Base-by-base conservation (phyloP, 37 sponge, comb jelly and placozoan species). In the Spongia lamella region DNA sequence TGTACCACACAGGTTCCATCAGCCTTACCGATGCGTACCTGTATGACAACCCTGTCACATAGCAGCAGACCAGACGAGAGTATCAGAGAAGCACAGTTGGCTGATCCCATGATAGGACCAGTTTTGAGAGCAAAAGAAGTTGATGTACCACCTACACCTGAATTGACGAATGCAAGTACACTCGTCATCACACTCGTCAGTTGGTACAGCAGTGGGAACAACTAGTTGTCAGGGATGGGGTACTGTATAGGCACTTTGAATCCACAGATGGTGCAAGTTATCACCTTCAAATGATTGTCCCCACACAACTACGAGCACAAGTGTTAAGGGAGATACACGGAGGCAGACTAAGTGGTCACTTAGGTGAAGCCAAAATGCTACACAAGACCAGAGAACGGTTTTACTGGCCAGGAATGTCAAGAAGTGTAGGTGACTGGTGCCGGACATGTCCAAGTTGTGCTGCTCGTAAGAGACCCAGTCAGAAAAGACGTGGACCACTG, bases 401-500 rank as follows among this genome's bases (percentile, higher is more conserved):
- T 37, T 78, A 78, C 38, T 78, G 78, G 78, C 78, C 78, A 30
- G 67, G 78, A 7, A 33, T 33, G 26, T 39, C 21, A 31, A 31
- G 37, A 14, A 22, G 58, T 74, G 61, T 74, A 22, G 29, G 58
- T 19, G 24, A 24, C 17, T 36, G 31, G 34, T 75, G 63, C 40
- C 3, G 31, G 3, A n/a, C 63, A 19, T 75, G 76, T 26, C 50
- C 15, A 2, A 15, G 17, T 7, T 61, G 63, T 75, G 63, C 63
- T 16, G 25, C 63, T 4, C 19, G 76, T 11, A 75, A 75, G 63
- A 7, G 49, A 21, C 22, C 76, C 31, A 26, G 27, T 6, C 63
- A 36, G 15, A 21, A 4, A 6, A 22, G 63, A 17, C 4, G 31
- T 20, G 63, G 47, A 22, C 21, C 49, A 7, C 21, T 61, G 49